phyloP scores from a whole-genome alignment of 2,113 vertebrate species.

The Xerus inauris region DNA sequence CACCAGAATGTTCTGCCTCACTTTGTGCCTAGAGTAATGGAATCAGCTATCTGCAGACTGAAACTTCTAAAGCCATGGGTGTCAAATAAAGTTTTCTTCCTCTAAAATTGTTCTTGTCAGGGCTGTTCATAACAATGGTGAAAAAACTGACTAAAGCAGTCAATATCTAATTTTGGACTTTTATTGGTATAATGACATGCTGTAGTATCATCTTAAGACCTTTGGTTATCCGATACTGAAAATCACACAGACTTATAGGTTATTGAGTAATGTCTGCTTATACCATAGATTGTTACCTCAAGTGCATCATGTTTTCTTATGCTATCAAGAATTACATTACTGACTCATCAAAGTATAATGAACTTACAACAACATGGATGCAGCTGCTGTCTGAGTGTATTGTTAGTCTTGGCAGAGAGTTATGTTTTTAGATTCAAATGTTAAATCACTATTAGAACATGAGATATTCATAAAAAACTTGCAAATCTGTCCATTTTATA shows the following conservation, averaged over 20 bases:
- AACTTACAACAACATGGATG: background rate
- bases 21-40: too few relatives aligned
- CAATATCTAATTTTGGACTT: background rate
- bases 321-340: background rate
- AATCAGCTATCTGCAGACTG: too few relatives aligned
- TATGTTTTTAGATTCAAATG: background rate
- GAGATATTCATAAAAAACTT: background rate
- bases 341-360: conserved; percentile 25
- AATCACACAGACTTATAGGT: background rate
- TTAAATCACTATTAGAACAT: background rate
- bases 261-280: background rate
- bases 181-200: background rate
- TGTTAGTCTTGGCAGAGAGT: background rate
- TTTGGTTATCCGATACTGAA: background rate
- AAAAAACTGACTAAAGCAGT: too few relatives aligned
- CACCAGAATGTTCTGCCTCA: too few relatives aligned
- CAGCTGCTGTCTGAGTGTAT: background rate
- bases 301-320: background rate
- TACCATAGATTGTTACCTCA: background rate
- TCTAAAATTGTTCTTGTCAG: too few relatives aligned
- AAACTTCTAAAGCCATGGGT: too few relatives aligned
- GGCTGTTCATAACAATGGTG: too few relatives aligned
- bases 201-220: background rate
- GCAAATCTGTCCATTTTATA: background rate
- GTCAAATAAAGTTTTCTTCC: too few relatives aligned